Percentiles rank a stretch among this genome's conserved stretches.
These are phyloP conservation scores for Periplaneta americana DNA, from an alignment of 1,140 invertebrate genomes.

Conservation along the genomic window DNA sequence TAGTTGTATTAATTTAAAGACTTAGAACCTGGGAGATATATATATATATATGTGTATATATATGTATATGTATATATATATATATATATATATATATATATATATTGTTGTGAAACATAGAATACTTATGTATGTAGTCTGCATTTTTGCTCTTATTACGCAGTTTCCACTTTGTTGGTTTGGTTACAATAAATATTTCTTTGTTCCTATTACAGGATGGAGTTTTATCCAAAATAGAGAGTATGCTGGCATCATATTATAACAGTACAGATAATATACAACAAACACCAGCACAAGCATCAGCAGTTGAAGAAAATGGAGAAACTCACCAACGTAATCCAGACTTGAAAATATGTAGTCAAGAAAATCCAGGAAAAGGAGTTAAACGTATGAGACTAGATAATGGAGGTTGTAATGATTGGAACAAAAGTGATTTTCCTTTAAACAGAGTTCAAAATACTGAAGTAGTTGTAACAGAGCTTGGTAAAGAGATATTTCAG, in stretches of 20 bases:
- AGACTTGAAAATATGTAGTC: background rate
- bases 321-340: background rate
- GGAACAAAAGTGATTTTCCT: too few species aligned
- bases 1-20: too few species aligned
- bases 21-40: too few species aligned
- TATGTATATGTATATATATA: too few species aligned
- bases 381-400: background rate
- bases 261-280: conserved; percentile 27
- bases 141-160: too few species aligned
- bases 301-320: background rate
- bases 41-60: too few species aligned
- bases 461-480: background rate
- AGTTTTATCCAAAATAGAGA: conserved; percentile 21
- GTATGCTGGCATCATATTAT: conserved; percentile 29
- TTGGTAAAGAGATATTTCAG: background rate
- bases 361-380: background rate
- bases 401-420: background rate
- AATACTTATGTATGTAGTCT: too few species aligned
- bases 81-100: too few species aligned
- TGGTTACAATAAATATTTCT: conserved; percentile 17
- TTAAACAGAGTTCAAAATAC: background rate
- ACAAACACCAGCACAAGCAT: background rate
- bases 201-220: background rate
- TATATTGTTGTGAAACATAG: too few species aligned
- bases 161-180: too few species aligned